These are phyloP conservation scores for Babyrousa celebensis DNA, from an alignment of 2,797 vertebrate genomes.

Conservation along the genomic window DNA sequence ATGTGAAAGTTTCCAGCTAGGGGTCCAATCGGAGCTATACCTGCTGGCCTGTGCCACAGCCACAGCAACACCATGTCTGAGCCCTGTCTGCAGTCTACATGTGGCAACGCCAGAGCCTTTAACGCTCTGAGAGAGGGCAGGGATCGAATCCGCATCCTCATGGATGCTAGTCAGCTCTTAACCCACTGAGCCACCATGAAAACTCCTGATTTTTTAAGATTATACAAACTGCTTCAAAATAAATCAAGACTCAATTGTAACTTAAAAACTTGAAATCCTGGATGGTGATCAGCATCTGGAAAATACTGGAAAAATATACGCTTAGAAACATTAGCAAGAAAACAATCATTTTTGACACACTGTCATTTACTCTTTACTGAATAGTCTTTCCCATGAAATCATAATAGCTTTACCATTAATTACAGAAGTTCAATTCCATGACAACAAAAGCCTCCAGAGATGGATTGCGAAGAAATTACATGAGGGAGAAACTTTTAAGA, in stretches of 20 bases:
- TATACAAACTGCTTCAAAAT: conserved; percentile 65
- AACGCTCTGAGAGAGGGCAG: too few species aligned
- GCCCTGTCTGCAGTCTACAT: too few species aligned
- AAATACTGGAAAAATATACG: neutral
- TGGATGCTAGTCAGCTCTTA: too few species aligned
- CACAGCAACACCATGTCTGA: too few species aligned
- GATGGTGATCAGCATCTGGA: neutral
- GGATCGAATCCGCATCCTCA: too few species aligned
- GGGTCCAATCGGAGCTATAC: too few species aligned
- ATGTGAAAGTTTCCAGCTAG: too few species aligned
- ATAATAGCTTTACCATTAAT: conserved; percentile 46
- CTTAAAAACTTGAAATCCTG: conserved; percentile 14
- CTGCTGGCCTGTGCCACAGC: too few species aligned
- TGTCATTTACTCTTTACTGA: conserved; percentile 35
- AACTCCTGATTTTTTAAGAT: conserved; percentile 40
- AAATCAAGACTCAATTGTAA: neutral
- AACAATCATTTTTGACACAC: neutral
- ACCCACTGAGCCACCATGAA: too few species aligned
- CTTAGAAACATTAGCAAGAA: neutral
- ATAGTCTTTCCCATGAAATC: neutral
- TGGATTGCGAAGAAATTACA: neutral
- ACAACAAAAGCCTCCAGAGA: neutral
- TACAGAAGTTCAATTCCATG: conserved; percentile 16
- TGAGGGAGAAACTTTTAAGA: neutral
- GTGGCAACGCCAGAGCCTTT: too few species aligned